phyloP scores from a whole-genome alignment of 1,140 invertebrate species.

The Choristoneura fumiferana region DNA sequence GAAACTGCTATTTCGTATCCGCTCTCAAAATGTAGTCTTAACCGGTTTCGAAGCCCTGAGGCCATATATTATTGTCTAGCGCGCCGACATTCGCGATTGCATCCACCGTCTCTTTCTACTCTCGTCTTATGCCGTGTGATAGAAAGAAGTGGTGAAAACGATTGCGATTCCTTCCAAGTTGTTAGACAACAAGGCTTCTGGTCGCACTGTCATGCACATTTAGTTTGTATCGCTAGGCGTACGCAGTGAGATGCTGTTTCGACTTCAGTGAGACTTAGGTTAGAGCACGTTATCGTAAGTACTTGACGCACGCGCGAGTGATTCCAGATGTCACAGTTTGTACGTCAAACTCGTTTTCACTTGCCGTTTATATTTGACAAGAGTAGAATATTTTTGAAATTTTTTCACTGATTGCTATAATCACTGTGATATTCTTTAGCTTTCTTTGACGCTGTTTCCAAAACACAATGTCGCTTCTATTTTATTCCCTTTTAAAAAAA shows the following conservation, averaged over 20 bases:
- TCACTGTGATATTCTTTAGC: not conserved
- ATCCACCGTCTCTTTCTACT: too few relatives aligned
- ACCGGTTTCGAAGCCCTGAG: too few relatives aligned
- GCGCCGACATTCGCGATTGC: too few relatives aligned
- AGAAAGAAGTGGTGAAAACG: too few relatives aligned
- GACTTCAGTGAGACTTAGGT: slow-evolving; percentile 15
- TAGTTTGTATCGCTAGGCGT: not conserved
- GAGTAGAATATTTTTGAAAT: slow-evolving; percentile 6
- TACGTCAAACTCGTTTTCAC: not conserved
- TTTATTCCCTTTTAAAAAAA: not conserved
- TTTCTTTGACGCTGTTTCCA: not conserved
- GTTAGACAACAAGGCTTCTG: too few relatives aligned
- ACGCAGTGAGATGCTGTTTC: slow-evolving; percentile 20
- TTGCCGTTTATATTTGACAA: slow-evolving; percentile 1
- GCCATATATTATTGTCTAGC: too few relatives aligned
- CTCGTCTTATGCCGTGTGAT: too few relatives aligned
- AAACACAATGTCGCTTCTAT: too few relatives aligned
- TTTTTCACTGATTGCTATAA: slow-evolving; percentile 16
- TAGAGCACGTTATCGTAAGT: not conserved
- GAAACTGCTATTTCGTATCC: too few relatives aligned
- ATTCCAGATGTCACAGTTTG: not conserved
- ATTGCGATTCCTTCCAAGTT: too few relatives aligned
- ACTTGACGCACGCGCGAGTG: too few relatives aligned
- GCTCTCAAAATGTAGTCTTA: too few relatives aligned
- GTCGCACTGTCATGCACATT: not conserved